A percentile compares a stretch with the other conserved stretches of the same genome.
Conservation (phyloP, 2,888 invertebrate species). For the Hemithea aestivaria region DNA sequence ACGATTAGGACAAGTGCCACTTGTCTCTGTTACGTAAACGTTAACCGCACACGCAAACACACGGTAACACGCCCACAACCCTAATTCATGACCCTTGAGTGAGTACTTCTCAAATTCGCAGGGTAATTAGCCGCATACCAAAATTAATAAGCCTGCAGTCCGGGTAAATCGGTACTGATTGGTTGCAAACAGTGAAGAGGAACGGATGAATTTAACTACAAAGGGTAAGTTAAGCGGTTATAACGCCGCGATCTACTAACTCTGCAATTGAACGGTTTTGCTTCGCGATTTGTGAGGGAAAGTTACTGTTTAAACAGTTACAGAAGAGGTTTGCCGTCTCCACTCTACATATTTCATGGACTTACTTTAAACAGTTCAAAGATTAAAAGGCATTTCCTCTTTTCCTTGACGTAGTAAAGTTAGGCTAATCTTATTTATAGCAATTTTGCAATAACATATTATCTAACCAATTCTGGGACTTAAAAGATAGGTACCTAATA, state of each 20-base stretch:
- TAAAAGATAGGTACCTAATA: too few species aligned
- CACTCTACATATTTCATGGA: neutral
- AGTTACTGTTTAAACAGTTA: constrained; percentile 4
- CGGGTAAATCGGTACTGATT: constrained; percentile 67
- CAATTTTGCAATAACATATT: too few species aligned
- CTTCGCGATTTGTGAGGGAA: constrained; percentile 13
- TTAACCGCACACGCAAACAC: constrained; percentile 46
- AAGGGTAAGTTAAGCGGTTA: constrained; percentile 53
- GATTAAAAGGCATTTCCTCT: too few species aligned
- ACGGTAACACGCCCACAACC: constrained; percentile 38
- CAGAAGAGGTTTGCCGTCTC: neutral
- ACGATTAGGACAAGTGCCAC: constrained; percentile 50
- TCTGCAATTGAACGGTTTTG: neutral
- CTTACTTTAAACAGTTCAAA: too few species aligned
- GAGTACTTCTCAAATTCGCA: constrained; percentile 70
- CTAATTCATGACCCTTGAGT: constrained; percentile 66
- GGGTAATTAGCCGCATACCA: constrained; percentile 73
- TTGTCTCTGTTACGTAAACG: constrained; percentile 54
- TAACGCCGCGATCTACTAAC: neutral
- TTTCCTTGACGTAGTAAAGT: too few species aligned
- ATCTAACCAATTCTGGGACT: constrained; percentile 5
- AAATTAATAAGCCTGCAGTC: constrained; percentile 68
- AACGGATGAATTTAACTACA: constrained; percentile 77
- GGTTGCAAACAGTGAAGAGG: constrained; percentile 63
- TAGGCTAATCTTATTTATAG: too few species aligned